Evolutionary conservation across 2,113 vertebrate species (phyloP).

Genomic region (Oxyura jamaicensis): DNA sequence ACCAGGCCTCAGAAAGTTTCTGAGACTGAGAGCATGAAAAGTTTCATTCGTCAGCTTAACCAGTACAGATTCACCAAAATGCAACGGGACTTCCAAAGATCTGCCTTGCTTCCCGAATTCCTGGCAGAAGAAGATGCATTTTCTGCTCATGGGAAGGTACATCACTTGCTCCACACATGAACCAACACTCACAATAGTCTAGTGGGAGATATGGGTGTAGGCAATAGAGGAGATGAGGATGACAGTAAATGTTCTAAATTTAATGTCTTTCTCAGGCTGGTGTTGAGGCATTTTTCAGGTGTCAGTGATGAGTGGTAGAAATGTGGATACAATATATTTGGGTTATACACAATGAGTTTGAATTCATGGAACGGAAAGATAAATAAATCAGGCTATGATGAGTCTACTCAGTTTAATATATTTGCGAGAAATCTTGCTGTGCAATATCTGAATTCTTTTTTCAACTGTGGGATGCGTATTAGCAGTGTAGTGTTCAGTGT

Average conservation of each 20-base stretch:
- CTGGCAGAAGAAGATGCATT: neutral
- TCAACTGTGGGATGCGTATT: too few species aligned
- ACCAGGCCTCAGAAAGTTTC: neutral
- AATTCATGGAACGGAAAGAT: neutral
- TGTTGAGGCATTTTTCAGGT: neutral
- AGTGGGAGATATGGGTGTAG: neutral
- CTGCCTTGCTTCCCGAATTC: neutral
- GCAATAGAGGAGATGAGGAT: neutral
- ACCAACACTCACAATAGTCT: neutral
- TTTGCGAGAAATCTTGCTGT: neutral
- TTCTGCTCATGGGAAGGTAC: neutral
- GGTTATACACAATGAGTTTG: neutral
- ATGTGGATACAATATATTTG: neutral
- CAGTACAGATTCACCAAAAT: neutral
- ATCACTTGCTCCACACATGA: neutral
- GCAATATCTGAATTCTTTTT: too few species aligned
- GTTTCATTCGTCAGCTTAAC: neutral
- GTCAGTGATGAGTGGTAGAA: neutral
- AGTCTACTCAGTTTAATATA: neutral
- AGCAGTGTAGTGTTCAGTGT: too few species aligned
- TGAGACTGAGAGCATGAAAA: neutral
- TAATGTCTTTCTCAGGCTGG: neutral
- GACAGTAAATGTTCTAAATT: neutral
- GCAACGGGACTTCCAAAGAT: neutral
- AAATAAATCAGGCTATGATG: neutral